Evolutionary conservation across 2,888 invertebrate genomes (phyloP).

Genomic region (Drosophila fungiperda): DNA sequence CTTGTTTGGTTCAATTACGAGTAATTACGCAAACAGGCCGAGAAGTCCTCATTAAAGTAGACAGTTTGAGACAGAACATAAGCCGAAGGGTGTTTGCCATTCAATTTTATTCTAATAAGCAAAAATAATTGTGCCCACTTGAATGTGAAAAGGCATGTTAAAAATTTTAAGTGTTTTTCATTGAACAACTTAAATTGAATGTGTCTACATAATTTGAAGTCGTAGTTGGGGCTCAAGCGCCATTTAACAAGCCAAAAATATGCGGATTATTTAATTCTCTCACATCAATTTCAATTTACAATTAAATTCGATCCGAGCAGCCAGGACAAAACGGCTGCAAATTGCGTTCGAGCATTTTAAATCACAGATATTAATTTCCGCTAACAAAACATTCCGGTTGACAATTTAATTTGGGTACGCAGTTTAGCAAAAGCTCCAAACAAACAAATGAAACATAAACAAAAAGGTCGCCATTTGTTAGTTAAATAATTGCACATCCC

Average conservation of each 20-base stretch:
- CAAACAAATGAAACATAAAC: conserved; percentile 7
- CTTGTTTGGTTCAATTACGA: conserved; percentile 58
- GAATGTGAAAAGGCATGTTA: background rate
- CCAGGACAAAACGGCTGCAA: conserved; percentile 17
- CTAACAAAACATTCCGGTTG: conserved; percentile 57
- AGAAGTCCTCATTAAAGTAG: conserved; percentile 50
- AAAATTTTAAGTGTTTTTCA: background rate
- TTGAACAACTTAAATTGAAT: background rate
- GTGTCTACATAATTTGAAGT: background rate
- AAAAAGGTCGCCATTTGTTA: conserved; percentile 55
- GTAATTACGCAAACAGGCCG: conserved; percentile 38
- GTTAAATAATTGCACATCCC: conserved; percentile 67
- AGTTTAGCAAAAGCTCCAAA: conserved; percentile 23
- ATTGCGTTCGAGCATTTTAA: conserved; percentile 49
- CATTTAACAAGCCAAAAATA: conserved; percentile 6
- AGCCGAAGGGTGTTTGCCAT: conserved; percentile 16
- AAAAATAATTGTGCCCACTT: background rate
- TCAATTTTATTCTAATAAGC: conserved; percentile 28
- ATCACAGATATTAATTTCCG: conserved; percentile 68
- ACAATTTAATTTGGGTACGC: conserved; percentile 68
- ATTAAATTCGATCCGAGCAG: conserved; percentile 22
- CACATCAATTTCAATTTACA: conserved; percentile 36
- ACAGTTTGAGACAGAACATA: conserved; percentile 9
- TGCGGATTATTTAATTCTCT: conserved; percentile 35
- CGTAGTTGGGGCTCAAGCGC: background rate